Conservation (phyloP, 2,888 invertebrate genomes). For the Tenthredo distinguenda region DNA sequence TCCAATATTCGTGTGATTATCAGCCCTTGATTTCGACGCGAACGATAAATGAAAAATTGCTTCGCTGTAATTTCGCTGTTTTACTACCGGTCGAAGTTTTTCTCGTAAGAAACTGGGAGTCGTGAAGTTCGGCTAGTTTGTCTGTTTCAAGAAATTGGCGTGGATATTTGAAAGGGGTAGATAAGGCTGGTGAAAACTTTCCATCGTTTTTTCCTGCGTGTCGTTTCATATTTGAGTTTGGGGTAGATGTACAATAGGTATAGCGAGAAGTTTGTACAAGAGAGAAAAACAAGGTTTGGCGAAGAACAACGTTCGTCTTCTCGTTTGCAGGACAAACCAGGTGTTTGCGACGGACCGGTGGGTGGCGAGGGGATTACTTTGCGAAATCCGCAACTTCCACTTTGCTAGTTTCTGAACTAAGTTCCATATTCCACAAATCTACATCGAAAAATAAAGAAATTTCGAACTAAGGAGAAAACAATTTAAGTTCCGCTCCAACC, state of each 20-base stretch:
- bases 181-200: background rate
- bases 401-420: conserved; percentile 3
- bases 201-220: background rate
- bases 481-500: background rate
- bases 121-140: background rate
- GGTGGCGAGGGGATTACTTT: conserved; percentile 17
- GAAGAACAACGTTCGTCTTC: conserved; percentile 36
- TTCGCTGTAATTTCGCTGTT: background rate
- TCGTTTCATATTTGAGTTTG: background rate
- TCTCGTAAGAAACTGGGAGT: background rate
- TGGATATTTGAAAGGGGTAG: too few relatives aligned
- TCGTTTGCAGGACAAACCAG: conserved; percentile 43
- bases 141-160: background rate
- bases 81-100: background rate
- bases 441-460: conserved; percentile 7
- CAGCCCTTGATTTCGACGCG: too few relatives aligned
- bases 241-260: background rate
- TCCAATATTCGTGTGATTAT: background rate
- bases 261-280: background rate
- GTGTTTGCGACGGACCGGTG: conserved; percentile 19
- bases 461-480: background rate
- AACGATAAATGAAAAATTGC: too few relatives aligned
- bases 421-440: conserved; percentile 9
- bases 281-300: background rate
- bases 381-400: conserved; percentile 30